Evolutionary conservation across 2,113 vertebrate genomes (phyloP), one percentile per base, ranked within the genome.

Genomic region (Tetrao urogallus): DNA sequence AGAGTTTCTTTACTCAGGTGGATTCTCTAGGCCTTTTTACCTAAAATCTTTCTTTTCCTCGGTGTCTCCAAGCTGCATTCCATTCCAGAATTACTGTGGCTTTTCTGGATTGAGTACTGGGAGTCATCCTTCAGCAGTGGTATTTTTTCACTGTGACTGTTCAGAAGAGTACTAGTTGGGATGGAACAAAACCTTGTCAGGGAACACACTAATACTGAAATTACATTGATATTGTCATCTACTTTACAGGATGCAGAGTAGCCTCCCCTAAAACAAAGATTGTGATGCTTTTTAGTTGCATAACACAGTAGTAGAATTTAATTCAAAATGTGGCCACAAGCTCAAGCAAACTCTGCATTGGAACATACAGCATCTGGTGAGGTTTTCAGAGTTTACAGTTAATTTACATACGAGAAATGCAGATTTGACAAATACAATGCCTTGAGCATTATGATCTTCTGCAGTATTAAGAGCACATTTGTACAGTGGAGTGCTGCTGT

Each of bases 401-500:
- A 61, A 78, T 79, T 89, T 75, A 56, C 25, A 70, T n/a, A 78
- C 11, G 13, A 79, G 70, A 86, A 86, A 30, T 74, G 17, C 17
- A 75, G 45, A 66, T 61, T 7, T 85, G n/a, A 47, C 63, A 90
- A 61, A 82, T 54, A 22, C 40, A 71, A 64, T 47, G 13, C 34
- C 28, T 79, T 74, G 21, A 89, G 19, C 19, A 40, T 54, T 65
- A 34, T 66, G 63, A 79, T 50, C 40, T 70, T 70, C 67, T 80
- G 27, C 22, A 70, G 30, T 30, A 86, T 70, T 0, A 1, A 6
- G 67, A 38, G 38, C 79, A 17, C 13, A 78, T 86, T 74, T 86
- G 43, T 30, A 38, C 0, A 0, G 4, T 20, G 18, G 14, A 78
- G 12, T 14, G 42, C 25, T 22, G 30, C 2, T 0, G 11, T 38